Conservation (phyloP, 2,888 invertebrate genomes). For the Megaustenia siamemsis region DNA sequence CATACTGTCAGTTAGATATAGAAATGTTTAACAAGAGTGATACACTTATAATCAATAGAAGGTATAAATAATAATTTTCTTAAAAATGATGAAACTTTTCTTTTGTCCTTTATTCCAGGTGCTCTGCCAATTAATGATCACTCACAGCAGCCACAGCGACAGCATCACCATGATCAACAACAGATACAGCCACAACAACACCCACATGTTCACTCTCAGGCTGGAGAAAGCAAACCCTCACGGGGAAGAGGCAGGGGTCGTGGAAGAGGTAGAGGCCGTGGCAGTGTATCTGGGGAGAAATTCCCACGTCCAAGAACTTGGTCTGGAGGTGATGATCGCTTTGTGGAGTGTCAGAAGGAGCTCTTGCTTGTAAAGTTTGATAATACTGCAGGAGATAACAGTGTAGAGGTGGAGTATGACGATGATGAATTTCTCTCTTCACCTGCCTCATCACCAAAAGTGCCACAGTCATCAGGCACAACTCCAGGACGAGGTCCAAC, state of each 20-base stretch:
- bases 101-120: constrained; percentile 42
- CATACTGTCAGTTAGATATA: no score
- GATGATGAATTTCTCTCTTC: constrained; percentile 60
- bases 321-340: constrained; percentile 73
- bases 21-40: no score
- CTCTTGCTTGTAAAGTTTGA: constrained; percentile 75
- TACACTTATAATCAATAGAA: no score
- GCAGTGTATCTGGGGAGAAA: constrained; percentile 64
- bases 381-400: constrained; percentile 70
- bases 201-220: neutral
- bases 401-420: constrained; percentile 71
- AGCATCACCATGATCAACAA: constrained; percentile 19
- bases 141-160: constrained; percentile 1
- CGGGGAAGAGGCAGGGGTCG: constrained; percentile 59
- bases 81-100: no score
- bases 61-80: no score
- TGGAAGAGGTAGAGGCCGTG: constrained; percentile 71
- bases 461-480: constrained; percentile 24
- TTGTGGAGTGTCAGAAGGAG: constrained; percentile 73
- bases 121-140: constrained; percentile 26
- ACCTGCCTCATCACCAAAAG: constrained; percentile 43
- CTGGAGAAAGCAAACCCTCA: constrained; percentile 52
- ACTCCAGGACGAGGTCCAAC: constrained; percentile 47
- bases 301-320: constrained; percentile 67
- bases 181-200: constrained; percentile 15